A percentile compares a stretch with the other conserved stretches of the same genome.
Evolutionary conservation across 1,140 invertebrate genomes (phyloP).

Genomic region (Gonatopus flavifemur): DNA sequence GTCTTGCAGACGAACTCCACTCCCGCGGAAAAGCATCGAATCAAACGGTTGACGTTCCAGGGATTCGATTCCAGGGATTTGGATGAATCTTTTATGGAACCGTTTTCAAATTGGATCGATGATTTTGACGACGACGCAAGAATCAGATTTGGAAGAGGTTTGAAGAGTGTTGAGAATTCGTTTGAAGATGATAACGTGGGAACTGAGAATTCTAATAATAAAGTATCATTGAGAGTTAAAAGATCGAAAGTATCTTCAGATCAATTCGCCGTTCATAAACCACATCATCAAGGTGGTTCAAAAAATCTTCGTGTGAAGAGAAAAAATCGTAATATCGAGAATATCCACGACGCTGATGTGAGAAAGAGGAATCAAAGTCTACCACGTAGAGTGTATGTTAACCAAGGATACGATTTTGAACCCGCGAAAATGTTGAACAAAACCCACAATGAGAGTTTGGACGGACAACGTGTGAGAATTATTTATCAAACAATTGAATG

Average conservation of each 20-base stretch:
- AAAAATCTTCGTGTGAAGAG: too few species aligned
- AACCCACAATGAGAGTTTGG: not conserved
- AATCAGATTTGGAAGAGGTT: slow-evolving; percentile 28
- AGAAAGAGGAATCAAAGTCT: too few species aligned
- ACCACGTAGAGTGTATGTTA: too few species aligned
- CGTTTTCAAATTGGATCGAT: slow-evolving; percentile 24
- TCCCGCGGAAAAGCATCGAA: not conserved
- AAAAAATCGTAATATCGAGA: too few species aligned
- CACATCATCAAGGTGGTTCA: too few species aligned
- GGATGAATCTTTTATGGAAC: slow-evolving; percentile 37
- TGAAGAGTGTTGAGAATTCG: slow-evolving; percentile 19
- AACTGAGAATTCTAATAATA: not conserved
- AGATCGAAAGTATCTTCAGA: not conserved
- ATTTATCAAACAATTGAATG: too few species aligned
- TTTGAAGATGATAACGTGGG: not conserved
- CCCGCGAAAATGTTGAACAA: not conserved
- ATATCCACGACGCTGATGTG: too few species aligned
- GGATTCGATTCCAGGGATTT: slow-evolving; percentile 25
- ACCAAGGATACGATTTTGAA: too few species aligned
- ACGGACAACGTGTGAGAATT: not conserved
- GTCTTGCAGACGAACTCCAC: too few species aligned
- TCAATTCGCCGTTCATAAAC: too few species aligned
- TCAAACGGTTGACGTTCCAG: slow-evolving; percentile 9
- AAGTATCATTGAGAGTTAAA: too few species aligned
- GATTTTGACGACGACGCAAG: slow-evolving; percentile 31